phyloP scores from a whole-genome alignment of 2,797 vertebrate genomes.

The Aeoliscus strigatus region DNA sequence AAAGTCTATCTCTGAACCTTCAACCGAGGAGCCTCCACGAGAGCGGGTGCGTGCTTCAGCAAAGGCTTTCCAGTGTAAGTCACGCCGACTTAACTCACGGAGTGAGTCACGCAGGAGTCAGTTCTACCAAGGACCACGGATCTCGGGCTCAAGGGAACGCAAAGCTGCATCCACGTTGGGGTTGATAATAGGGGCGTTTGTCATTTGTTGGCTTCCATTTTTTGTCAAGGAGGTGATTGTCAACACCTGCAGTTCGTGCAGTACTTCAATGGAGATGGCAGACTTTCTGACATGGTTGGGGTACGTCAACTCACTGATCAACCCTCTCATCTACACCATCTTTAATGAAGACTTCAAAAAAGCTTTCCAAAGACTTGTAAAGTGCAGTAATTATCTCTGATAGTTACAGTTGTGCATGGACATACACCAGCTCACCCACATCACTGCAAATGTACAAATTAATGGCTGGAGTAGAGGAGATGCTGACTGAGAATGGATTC shows the following conservation, averaged over 20 bases:
- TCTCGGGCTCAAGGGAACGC: slow-evolving; percentile 88
- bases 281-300: slow-evolving; percentile 97
- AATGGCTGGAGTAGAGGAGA: slow-evolving; percentile 18
- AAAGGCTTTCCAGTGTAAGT: slow-evolving; percentile 75
- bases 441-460: slow-evolving; percentile 7
- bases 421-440: slow-evolving; percentile 11
- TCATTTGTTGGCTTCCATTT: slow-evolving; percentile 97
- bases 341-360: slow-evolving; percentile 99
- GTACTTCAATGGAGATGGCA: slow-evolving; percentile 83
- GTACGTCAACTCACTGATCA: slow-evolving; percentile 97
- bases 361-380: slow-evolving; percentile 93
- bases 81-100: slow-evolving; percentile 73
- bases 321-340: slow-evolving; percentile 96
- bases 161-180: slow-evolving; percentile 93
- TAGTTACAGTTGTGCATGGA: slow-evolving; percentile 4
- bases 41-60: slow-evolving; percentile 73
- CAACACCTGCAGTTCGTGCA: slow-evolving; percentile 86
- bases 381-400: slow-evolving; percentile 84
- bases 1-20: slow-evolving; percentile 88
- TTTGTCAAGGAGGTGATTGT: slow-evolving; percentile 96
- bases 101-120: slow-evolving; percentile 78
- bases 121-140: slow-evolving; percentile 83
- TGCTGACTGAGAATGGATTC: slow-evolving; percentile 17
- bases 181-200: slow-evolving; percentile 93
- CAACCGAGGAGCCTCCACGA: slow-evolving; percentile 74